phyloP scores from a whole-genome alignment of 2,888 invertebrate genomes.

The Aethes cnicana region DNA sequence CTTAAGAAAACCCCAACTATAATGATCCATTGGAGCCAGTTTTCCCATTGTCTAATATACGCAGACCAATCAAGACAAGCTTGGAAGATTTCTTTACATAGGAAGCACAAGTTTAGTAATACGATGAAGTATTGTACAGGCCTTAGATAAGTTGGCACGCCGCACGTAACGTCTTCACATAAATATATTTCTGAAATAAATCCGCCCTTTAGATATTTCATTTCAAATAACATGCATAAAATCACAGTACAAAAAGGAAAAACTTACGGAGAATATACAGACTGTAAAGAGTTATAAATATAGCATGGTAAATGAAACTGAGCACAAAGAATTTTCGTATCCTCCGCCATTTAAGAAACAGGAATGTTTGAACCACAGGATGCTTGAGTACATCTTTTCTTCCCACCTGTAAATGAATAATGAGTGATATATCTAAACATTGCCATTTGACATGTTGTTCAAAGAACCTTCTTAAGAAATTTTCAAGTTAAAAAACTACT shows the following conservation, averaged over 20 bases:
- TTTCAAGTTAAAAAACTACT: too few relatives aligned
- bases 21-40: constrained; percentile 91
- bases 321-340: constrained; percentile 92
- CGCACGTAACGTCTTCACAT: constrained; percentile 67
- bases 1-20: constrained; percentile 87
- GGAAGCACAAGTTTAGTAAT: constrained; percentile 83
- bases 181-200: constrained; percentile 76
- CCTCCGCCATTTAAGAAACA: constrained; percentile 91
- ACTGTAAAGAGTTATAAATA: constrained; percentile 89
- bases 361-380: constrained; percentile 92
- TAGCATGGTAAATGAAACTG: constrained; percentile 88
- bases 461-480: too few relatives aligned
- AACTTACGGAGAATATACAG: constrained; percentile 86
- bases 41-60: constrained; percentile 92
- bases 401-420: constrained; percentile 80
- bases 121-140: constrained; percentile 84
- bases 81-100: constrained; percentile 90
- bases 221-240: too few relatives aligned
- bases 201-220: too few relatives aligned
- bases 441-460: not conserved
- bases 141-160: constrained; percentile 63
- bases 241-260: too few relatives aligned
- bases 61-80: constrained; percentile 86
- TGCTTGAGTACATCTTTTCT: constrained; percentile 90
- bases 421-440: too few relatives aligned